Conservation (phyloP, 1,140 invertebrate genomes). For the Spodoptera frugiperda region DNA sequence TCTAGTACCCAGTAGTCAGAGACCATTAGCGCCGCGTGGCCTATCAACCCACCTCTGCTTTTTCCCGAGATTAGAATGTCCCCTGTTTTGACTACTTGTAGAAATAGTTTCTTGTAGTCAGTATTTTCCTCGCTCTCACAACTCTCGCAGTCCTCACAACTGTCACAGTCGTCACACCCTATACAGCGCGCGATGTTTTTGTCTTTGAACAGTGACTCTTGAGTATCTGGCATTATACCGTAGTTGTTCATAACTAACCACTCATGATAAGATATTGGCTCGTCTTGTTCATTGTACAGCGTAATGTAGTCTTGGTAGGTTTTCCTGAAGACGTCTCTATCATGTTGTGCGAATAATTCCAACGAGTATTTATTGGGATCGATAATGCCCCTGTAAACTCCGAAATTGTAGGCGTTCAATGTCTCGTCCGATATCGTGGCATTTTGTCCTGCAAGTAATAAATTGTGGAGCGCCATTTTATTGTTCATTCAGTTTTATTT, state of each 20-base stretch:
- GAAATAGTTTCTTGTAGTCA: conserved; percentile 66
- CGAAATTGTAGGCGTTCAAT: conserved; percentile 56
- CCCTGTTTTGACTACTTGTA: conserved; percentile 57
- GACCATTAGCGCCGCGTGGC: conserved; percentile 70
- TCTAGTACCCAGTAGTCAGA: conserved; percentile 69
- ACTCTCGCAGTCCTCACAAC: conserved; percentile 24
- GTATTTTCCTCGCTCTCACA: too few relatives aligned
- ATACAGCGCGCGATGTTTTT: conserved; percentile 68
- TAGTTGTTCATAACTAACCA: conserved; percentile 75
- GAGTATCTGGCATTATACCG: conserved; percentile 67
- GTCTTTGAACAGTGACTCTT: conserved; percentile 67
- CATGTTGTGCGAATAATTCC: conserved; percentile 62
- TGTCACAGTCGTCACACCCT: conserved; percentile 53
- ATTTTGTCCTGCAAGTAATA: conserved; percentile 25
- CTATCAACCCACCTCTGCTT: conserved; percentile 63
- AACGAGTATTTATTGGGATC: conserved; percentile 73
- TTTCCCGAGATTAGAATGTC: conserved; percentile 70
- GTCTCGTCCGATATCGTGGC: background rate
- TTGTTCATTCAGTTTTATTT: background rate
- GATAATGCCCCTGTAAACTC: conserved; percentile 70
- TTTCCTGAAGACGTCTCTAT: conserved; percentile 62
- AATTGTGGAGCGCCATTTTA: conserved; percentile 5
- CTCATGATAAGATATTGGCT: conserved; percentile 67
- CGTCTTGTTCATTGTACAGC: conserved; percentile 52
- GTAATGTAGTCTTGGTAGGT: conserved; percentile 60